Percentiles rank a stretch among this genome's conserved stretches.
Conservation (phyloP, 2,113 vertebrate species). For the Percina caprodes region DNA sequence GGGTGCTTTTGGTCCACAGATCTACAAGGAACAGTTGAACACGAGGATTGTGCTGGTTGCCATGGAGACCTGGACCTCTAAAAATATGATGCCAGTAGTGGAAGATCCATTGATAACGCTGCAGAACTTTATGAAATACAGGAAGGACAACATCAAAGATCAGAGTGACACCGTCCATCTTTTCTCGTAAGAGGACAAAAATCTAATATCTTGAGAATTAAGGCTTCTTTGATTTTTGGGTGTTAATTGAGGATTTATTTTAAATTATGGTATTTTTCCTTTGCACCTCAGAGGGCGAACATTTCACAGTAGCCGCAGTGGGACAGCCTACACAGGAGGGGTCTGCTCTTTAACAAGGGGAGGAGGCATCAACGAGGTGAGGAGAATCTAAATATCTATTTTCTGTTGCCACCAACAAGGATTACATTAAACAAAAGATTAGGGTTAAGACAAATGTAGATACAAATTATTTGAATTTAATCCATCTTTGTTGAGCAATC, state of each 20-base stretch:
- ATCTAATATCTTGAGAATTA: not conserved
- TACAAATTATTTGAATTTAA: too few relatives aligned
- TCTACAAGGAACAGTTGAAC: constrained; percentile 96
- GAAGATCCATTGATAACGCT: constrained; percentile 90
- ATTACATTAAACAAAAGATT: not conserved
- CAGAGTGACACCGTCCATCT: constrained; percentile 92
- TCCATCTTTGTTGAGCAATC: not conserved
- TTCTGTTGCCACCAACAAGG: not conserved
- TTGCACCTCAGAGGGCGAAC: constrained; percentile 87
- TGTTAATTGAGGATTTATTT: not conserved
- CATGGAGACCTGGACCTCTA: constrained; percentile 95
- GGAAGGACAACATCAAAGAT: constrained; percentile 87
- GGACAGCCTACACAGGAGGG: constrained; percentile 91
- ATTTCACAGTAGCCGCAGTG: constrained; percentile 93
- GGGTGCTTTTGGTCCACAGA: constrained; percentile 78
- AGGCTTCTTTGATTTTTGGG: not conserved
- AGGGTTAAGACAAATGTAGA: not conserved
- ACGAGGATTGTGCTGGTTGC: constrained; percentile 96
- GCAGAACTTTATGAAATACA: constrained; percentile 92
- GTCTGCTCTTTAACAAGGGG: constrained; percentile 88
- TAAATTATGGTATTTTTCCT: not conserved
- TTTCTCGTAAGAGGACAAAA: constrained; percentile 89
- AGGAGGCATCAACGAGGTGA: constrained; percentile 92
- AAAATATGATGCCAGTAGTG: constrained; percentile 89
- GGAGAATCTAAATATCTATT: not conserved